Conservation (phyloP, 2,888 invertebrate species). For the Eupithecia centaureata region DNA sequence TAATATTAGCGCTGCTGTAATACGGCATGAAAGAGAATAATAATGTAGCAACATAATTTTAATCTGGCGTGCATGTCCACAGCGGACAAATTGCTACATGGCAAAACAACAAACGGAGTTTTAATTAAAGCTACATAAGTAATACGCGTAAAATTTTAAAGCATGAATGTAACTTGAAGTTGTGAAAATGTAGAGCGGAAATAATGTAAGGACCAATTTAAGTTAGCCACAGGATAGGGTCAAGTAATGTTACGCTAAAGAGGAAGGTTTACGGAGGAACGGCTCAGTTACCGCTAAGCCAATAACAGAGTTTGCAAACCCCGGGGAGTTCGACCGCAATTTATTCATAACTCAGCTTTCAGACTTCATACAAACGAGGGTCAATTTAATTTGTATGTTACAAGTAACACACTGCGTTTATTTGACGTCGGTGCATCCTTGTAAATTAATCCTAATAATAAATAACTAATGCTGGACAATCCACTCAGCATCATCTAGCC, state of each 20-base stretch:
- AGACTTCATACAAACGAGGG: constrained; percentile 33
- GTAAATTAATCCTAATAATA: constrained; percentile 11
- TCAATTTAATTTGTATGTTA: constrained; percentile 38
- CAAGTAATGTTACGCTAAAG: constrained; percentile 27
- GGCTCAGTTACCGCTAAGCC: constrained; percentile 66
- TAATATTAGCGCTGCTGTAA: constrained; percentile 47
- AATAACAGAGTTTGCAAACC: constrained; percentile 65
- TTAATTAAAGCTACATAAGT: constrained; percentile 24
- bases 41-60: constrained; percentile 42
- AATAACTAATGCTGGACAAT: no score
- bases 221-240: constrained; percentile 15
- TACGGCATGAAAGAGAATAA: constrained; percentile 46
- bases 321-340: constrained; percentile 54
- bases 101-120: constrained; percentile 34
- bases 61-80: constrained; percentile 42
- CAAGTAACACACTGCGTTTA: constrained; percentile 13
- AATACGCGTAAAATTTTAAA: no score
- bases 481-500: neutral
- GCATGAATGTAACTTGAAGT: neutral
- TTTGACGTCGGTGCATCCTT: constrained; percentile 16
- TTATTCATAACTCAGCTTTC: constrained; percentile 52
- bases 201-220: neutral
- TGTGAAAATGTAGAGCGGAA: neutral
- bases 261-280: constrained; percentile 26
- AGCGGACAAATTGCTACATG: constrained; percentile 39